Conservation (phyloP, 2,797 vertebrate species). For the Pangasius larnaudii region DNA sequence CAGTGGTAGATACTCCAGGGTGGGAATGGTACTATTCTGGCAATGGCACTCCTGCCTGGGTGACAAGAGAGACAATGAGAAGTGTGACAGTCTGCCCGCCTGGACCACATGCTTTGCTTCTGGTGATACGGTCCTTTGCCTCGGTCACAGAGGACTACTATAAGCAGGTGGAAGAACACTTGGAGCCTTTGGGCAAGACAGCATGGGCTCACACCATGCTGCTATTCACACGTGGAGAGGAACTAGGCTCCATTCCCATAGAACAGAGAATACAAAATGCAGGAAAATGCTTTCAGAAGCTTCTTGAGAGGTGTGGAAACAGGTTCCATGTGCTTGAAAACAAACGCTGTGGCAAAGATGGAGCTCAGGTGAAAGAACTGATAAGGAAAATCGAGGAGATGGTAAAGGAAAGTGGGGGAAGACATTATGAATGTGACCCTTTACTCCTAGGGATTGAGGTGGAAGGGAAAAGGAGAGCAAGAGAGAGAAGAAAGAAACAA, state of each 20-base stretch:
- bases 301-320: conserved; percentile 69
- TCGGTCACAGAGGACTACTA: conserved; percentile 68
- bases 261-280: conserved; percentile 66
- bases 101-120: conserved; percentile 74
- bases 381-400: conserved; percentile 72
- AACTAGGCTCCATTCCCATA: conserved; percentile 68
- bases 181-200: conserved; percentile 67
- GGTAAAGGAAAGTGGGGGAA: conserved; percentile 58
- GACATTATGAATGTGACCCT: conserved; percentile 60
- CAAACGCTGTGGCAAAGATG: conserved; percentile 65
- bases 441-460: conserved; percentile 65
- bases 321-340: conserved; percentile 75
- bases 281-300: conserved; percentile 63
- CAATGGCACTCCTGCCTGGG: conserved; percentile 77
- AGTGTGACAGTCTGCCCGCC: conserved; percentile 73
- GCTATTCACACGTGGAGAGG: conserved; percentile 76
- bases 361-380: conserved; percentile 69
- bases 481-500: conserved; percentile 78
- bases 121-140: conserved; percentile 72
- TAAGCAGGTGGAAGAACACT: conserved; percentile 72
- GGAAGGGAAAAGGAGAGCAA: conserved; percentile 70
- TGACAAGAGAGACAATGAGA: conserved; percentile 71
- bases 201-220: conserved; percentile 73
- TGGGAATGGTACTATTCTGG: conserved; percentile 81
- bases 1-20: conserved; percentile 77